Conservation (phyloP, 2,113 vertebrate species). For the Antigone vipio region DNA sequence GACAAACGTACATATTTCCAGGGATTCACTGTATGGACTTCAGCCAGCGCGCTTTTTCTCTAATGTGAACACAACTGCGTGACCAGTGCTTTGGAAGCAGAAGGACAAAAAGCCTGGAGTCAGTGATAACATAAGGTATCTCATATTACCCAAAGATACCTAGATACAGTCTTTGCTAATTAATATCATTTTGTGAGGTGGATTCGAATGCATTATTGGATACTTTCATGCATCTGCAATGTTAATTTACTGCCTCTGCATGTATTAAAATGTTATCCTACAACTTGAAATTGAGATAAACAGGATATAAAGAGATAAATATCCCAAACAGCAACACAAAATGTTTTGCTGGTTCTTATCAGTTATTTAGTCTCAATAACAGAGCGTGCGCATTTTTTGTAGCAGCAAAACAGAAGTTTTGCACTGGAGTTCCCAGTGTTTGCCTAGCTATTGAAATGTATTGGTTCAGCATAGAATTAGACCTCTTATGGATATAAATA, state of each 20-base stretch:
- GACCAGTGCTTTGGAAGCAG: background rate
- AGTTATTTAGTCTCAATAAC: background rate
- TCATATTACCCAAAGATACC: background rate
- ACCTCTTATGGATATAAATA: background rate
- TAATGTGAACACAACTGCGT: rapidly evolving
- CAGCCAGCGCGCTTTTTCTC: background rate
- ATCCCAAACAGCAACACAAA: background rate
- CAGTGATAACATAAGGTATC: background rate
- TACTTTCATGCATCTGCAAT: background rate
- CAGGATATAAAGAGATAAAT: background rate
- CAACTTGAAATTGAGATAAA: background rate
- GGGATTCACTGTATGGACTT: background rate
- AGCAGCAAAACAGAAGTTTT: background rate
- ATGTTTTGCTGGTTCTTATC: background rate
- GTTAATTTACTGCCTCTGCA: background rate
- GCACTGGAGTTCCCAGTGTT: background rate
- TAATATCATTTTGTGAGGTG: background rate
- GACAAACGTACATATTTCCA: background rate
- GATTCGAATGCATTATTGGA: background rate
- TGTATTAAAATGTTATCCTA: background rate
- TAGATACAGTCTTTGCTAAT: background rate
- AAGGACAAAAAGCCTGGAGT: background rate
- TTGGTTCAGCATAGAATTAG: background rate
- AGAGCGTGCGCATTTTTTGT: background rate
- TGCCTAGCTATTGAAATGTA: background rate